Evolutionary conservation across 2,797 vertebrate genomes (phyloP).

Genomic region (Centropyge bicolor): DNA sequence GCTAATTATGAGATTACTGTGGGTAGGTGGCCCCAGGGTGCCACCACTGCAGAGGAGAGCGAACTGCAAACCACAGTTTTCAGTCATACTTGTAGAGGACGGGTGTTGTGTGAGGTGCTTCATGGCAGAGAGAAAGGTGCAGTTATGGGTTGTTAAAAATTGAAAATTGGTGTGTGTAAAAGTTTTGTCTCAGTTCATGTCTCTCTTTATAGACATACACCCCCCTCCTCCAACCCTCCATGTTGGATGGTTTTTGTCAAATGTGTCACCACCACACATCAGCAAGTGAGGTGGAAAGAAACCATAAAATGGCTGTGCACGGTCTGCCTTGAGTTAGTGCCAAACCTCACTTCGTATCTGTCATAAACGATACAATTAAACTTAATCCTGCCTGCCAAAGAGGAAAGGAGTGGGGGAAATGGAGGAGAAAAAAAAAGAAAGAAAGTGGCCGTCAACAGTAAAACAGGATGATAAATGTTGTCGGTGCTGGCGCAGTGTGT

Average conservation of each 20-base stretch:
- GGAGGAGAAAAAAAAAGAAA: slow-evolving; percentile 31
- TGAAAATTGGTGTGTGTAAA: slow-evolving; percentile 55
- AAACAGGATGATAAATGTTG: slow-evolving; percentile 71
- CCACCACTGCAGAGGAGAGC: slow-evolving; percentile 47
- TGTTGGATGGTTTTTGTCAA: slow-evolving; percentile 77
- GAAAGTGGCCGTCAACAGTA: slow-evolving; percentile 64
- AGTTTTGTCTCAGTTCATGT: slow-evolving; percentile 45
- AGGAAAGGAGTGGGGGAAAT: slow-evolving; percentile 46
- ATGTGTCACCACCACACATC: slow-evolving; percentile 77
- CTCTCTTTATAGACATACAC: slow-evolving; percentile 11
- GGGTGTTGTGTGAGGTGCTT: slow-evolving; percentile 33
- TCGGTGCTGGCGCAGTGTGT: slow-evolving; percentile 74
- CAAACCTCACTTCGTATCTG: slow-evolving; percentile 80
- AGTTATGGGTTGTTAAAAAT: slow-evolving; percentile 52
- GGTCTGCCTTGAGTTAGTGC: slow-evolving; percentile 76
- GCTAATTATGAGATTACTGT: slow-evolving; percentile 71
- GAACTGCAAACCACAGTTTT: slow-evolving; percentile 54
- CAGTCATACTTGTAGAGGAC: slow-evolving; percentile 46
- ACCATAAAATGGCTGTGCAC: slow-evolving; percentile 75
- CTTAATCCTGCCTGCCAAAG: slow-evolving; percentile 75
- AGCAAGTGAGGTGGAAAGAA: slow-evolving; percentile 78
- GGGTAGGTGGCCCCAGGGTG: slow-evolving; percentile 57
- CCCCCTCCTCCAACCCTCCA: slow-evolving; percentile 15
- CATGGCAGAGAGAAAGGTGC: slow-evolving; percentile 35
- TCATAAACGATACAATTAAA: slow-evolving; percentile 83